Base-by-base conservation (phyloP, 23 tunicate genomes). In the Ciona savignyi region DNA sequence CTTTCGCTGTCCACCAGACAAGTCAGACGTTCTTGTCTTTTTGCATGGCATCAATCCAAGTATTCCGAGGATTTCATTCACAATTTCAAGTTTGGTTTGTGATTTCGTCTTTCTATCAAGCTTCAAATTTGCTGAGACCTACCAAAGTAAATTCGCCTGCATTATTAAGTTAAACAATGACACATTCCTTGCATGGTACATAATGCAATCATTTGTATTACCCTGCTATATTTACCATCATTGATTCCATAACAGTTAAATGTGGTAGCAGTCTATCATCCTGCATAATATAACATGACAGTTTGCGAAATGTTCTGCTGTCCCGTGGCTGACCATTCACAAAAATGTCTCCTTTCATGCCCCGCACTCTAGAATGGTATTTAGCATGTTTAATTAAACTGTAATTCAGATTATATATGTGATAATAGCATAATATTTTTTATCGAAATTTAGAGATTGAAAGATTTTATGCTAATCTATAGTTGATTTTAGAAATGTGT, bases 201-300 rank as follows among this genome's bases (percentile, higher is more conserved):
- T n/a, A n/a, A n/a, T n/a, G n/a, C n/a, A n/a, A n/a, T n/a, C n/a
- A n/a, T n/a, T n/a, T n/a, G n/a, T n/a, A n/a, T n/a, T n/a, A n/a
- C n/a, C n/a, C n/a, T n/a, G n/a, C n/a, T n/a, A 42, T 42, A 63
- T 70, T 81, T 72, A 85, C 99, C 99, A 95, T 95, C 99, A 95
- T 95, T 22, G 99, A 72, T 64, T 95, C 96, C 81, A 85, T 74
- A 0, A 95, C 99, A 15, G 99, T 95, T 35, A 95, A 76, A 67
- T 95, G 88, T 1, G 99, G 99, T 23, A 95, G 88, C 34, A 95
- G 84, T 27, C 77, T 51, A 64, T 95, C 99, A 66, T 95, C 96
- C 30, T 95, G 99, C 99, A 95, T 95, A 64, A 95, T 95, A 80
- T 95, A 95, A 63, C 99, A 95, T 11, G 96, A 88, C 72, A 74